These are phyloP conservation scores for Procapra przewalskii DNA, from an alignment of 2,113 vertebrate genomes.

Conservation along the genomic window DNA sequence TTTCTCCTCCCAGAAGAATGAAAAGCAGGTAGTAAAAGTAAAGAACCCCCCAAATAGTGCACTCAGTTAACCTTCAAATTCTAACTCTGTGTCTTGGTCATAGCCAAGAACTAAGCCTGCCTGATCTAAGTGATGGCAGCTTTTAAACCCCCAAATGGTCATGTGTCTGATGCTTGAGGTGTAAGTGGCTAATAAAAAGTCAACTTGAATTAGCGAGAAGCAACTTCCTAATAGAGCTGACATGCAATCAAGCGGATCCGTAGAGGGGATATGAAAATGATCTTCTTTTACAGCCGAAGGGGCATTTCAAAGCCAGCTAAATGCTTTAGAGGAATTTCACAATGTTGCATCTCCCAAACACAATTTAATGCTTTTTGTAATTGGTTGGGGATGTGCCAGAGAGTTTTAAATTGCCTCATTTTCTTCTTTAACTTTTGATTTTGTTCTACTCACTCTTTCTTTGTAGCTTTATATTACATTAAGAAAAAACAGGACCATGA, in stretches of 20 bases:
- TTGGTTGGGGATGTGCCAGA: constrained; percentile 20
- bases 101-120: not conserved
- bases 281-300: not conserved
- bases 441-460: not conserved
- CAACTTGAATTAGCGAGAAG: not conserved
- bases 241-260: not conserved
- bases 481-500: not conserved
- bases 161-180: not conserved
- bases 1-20: not conserved
- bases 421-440: constrained; percentile 34
- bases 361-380: constrained; percentile 30
- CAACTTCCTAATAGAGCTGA: not conserved
- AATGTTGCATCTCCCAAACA: not conserved
- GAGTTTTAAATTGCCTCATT: not conserved
- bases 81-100: not conserved
- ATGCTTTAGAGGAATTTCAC: not conserved
- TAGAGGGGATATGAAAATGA: not conserved
- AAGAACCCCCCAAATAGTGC: not conserved
- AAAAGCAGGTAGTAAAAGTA: not conserved
- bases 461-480: not conserved
- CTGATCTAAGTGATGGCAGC: not conserved
- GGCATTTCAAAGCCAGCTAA: not conserved
- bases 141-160: not conserved
- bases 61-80: not conserved
- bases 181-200: constrained; percentile 9